Evolutionary conservation across 2,797 vertebrate genomes (phyloP).

Genomic region (Lepilemur septentrionalis): DNA sequence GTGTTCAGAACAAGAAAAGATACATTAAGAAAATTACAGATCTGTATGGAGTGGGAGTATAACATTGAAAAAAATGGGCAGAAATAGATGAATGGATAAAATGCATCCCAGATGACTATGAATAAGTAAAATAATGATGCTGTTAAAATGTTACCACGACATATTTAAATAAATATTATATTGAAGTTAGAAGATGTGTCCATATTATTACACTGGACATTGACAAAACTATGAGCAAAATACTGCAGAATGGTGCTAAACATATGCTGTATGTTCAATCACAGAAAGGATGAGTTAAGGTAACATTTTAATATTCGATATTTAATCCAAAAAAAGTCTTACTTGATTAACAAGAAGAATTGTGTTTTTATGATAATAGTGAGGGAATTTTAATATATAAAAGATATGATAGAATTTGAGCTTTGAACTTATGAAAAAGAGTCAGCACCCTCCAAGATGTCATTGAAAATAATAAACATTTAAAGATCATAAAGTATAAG

Average conservation of each 20-base stretch:
- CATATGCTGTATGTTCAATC: neutral
- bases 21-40: neutral
- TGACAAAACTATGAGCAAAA: neutral
- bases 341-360: neutral
- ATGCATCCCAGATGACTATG: neutral
- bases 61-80: neutral
- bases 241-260: neutral
- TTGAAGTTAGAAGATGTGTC: neutral
- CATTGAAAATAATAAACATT: neutral
- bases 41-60: neutral
- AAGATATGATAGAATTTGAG: neutral
- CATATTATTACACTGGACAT: neutral
- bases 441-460: neutral
- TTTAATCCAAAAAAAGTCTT: neutral
- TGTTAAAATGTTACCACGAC: neutral
- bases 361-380: neutral
- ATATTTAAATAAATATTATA: neutral
- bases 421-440: neutral
- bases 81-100: neutral
- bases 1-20: neutral
- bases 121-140: neutral
- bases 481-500: neutral
- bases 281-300: neutral
- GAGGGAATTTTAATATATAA: neutral
- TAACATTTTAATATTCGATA: neutral